Evolutionary conservation across 2,113 vertebrate genomes (phyloP), one percentile per base, ranked within the genome.

Genomic region (Lucifuga dentata): DNA sequence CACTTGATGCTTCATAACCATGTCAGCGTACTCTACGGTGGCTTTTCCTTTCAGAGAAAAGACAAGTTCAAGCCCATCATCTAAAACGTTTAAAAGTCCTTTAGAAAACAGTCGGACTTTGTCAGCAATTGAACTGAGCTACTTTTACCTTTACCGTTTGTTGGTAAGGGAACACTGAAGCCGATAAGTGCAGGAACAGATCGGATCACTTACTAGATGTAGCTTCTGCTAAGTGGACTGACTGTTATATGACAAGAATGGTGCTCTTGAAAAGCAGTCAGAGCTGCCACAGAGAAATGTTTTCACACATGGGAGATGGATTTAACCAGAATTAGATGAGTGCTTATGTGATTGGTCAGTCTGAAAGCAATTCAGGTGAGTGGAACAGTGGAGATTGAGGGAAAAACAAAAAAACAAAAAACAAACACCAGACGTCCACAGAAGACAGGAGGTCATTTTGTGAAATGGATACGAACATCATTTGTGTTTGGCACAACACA

Each of bases 221-320:
- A 33, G 23, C 41, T 61, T 15, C 43, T 68, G 26, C 64, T 52
- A 23, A 46, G 24, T 11, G 3, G 49, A 7, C 24, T 7, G 1
- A 26, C 2, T 17, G 50, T 41, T 39, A 23, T 44, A 39, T 49
- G 3, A 38, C 33, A 41, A 32, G 38, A 48, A 15, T 24, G 33
- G 16, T 20, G 35, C 19, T 45, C 17, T 40, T 57, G 21, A 61
- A 72, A 68, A 46, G 32, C 63, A 59, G 60, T 68, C 38, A 50
- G 38, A 62, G 20, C 23, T 11, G 0, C 7, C 21, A 16, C 45
- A 57, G 57, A 64, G 29, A 26, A 1, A 48, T 17, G n/a, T n/a
- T 39, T 64, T 59, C 29, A 59, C 67, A 21, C 4, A 8, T 23
- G 38, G 29, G 10, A 45, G 36, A 45, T 35, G 41, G 45, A 7